Conservation (phyloP, 2,888 invertebrate species). For the Dynastes hyllus region DNA sequence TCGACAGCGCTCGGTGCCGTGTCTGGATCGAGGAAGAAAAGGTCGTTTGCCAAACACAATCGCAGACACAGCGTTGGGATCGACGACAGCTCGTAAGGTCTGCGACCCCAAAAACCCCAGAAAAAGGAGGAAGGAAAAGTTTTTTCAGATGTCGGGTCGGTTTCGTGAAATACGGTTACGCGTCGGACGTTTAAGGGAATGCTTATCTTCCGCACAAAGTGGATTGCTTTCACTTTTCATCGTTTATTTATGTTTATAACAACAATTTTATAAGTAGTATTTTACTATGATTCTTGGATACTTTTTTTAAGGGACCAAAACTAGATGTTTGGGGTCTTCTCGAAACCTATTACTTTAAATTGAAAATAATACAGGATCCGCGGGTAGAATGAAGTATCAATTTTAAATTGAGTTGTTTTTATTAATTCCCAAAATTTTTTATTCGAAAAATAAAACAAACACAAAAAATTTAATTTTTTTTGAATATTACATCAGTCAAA, state of each 20-base stretch:
- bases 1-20: neutral
- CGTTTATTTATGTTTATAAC: neutral
- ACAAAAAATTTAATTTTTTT: no score
- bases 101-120: no score
- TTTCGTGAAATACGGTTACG: neutral
- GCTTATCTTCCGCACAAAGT: neutral
- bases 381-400: no score
- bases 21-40: conserved; percentile 30
- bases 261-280: neutral
- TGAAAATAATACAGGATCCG: no score
- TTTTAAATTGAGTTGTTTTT: no score
- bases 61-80: conserved; percentile 30
- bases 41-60: conserved; percentile 33
- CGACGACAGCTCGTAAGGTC: conserved; percentile 23
- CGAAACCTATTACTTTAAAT: no score
- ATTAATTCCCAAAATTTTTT: no score
- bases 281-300: neutral
- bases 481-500: no score
- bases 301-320: no score
- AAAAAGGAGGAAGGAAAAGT: no score
- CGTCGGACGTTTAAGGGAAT: neutral
- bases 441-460: no score
- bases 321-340: no score
- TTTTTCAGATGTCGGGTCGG: neutral
- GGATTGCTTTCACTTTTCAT: neutral